Percentiles rank a stretch among this genome's conserved stretches.
phyloP scores from a whole-genome alignment of 2,888 invertebrate genomes.

The Lycaena phlaeas region DNA sequence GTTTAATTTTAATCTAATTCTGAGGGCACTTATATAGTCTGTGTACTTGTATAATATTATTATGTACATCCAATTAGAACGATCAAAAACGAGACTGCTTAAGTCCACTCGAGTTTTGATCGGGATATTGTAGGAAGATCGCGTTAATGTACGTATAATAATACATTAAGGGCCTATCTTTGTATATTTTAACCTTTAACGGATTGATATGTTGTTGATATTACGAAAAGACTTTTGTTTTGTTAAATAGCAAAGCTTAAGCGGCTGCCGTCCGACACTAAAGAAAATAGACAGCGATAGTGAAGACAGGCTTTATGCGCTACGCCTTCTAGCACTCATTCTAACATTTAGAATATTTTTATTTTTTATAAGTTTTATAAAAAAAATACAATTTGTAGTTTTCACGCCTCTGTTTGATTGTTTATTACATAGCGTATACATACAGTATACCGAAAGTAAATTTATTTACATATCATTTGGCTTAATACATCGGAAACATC shows the following conservation, averaged over 20 bases:
- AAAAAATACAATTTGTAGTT: no score
- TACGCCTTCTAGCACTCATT: no score
- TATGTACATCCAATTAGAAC: not conserved
- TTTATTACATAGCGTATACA: no score
- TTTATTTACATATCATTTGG: no score
- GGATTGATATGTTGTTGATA: conserved; percentile 46
- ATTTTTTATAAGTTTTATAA: no score
- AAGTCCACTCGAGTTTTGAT: not conserved
- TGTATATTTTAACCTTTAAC: conserved; percentile 33
- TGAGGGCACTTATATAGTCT: no score
- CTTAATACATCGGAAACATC: no score
- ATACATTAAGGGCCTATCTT: conserved; percentile 33
- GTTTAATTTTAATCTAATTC: no score
- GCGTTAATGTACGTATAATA: conserved; percentile 37
- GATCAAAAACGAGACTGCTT: not conserved
- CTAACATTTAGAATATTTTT: no score
- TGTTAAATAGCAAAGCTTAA: conserved; percentile 44
- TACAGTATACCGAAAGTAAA: no score
- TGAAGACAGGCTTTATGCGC: conserved; percentile 34
- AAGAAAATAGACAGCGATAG: conserved; percentile 53
- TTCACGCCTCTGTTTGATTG: no score
- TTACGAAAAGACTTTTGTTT: conserved; percentile 50
- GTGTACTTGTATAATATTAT: no score
- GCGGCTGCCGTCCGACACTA: conserved; percentile 42
- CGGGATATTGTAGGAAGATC: conserved; percentile 22